phyloP scores from a whole-genome alignment of 30 jellyfish, hydroid and myxozoan species.

The Cassiopea xamachana region DNA sequence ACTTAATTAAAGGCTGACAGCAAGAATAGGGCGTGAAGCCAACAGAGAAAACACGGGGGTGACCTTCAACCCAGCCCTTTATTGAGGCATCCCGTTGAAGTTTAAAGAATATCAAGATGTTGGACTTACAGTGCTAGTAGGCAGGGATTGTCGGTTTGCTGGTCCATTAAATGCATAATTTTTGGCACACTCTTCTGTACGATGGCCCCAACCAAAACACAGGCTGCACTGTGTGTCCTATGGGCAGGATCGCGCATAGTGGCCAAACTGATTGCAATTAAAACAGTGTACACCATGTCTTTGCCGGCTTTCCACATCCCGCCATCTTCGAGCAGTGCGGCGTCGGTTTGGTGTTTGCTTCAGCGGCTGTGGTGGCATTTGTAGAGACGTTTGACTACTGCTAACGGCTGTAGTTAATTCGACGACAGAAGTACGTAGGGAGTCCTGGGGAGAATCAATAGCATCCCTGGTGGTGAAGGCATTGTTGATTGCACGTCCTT shows the following conservation, averaged over 20 bases:
- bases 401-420: conserved; percentile 8
- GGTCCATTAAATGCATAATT: not conserved
- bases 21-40: not conserved
- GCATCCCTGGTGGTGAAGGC: not conserved
- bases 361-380: not conserved
- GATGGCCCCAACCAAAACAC: conserved; percentile 43
- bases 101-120: conserved; percentile 29
- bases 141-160: not conserved
- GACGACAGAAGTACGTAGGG: conserved; percentile 24
- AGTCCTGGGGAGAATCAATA: not conserved
- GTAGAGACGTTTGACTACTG: too few species aligned
- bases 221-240: conserved; percentile 35
- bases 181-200: conserved; percentile 15
- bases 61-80: conserved; percentile 66
- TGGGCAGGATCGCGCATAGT: conserved; percentile 37
- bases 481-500: not conserved
- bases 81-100: conserved; percentile 74
- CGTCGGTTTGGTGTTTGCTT: not conserved
- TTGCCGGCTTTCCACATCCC: conserved; percentile 7
- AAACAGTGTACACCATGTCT: conserved; percentile 9
- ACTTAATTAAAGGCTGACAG: conserved; percentile 27
- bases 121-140: conserved; percentile 3
- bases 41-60: conserved; percentile 45
- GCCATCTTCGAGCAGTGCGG: not conserved
- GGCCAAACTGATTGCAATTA: conserved; percentile 39